Percentiles rank a stretch among this genome's conserved stretches.
Evolutionary conservation across 1,140 invertebrate species (phyloP).

Genomic region (Pogonomyrmex barbatus): DNA sequence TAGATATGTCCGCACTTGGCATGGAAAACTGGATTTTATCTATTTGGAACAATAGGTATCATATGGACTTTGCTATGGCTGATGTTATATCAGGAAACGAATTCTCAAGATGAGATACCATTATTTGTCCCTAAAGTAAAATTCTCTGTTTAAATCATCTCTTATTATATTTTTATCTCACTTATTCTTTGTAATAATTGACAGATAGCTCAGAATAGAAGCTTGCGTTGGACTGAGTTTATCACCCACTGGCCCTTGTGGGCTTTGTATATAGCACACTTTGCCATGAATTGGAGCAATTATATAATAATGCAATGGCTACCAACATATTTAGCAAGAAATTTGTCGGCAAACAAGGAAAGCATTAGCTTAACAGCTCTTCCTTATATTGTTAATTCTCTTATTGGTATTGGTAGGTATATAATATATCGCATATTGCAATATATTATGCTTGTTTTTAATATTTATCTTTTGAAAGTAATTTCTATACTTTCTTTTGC

Average conservation of each 20-base stretch:
- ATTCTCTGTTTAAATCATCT: not conserved
- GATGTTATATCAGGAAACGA: conserved; percentile 88
- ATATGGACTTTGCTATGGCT: conserved; percentile 91
- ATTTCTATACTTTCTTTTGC: conserved; percentile 55
- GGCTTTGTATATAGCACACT: conserved; percentile 93
- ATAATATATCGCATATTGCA: conserved; percentile 1
- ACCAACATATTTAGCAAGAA: conserved; percentile 90
- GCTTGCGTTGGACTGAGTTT: conserved; percentile 89
- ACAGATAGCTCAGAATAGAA: conserved; percentile 87
- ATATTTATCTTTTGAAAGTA: conserved; percentile 27
- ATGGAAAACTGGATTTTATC: conserved; percentile 91
- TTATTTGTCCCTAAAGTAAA: conserved; percentile 89
- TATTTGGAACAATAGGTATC: conserved; percentile 91
- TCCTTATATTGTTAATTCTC: conserved; percentile 92
- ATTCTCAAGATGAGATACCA: conserved; percentile 89
- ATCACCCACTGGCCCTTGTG: conserved; percentile 91
- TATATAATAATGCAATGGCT: conserved; percentile 95
- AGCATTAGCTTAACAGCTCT: conserved; percentile 92
- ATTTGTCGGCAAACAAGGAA: conserved; percentile 90
- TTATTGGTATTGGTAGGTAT: conserved; percentile 90
- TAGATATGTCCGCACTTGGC: conserved; percentile 88
- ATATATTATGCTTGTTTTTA: not conserved
- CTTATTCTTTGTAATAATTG: conserved; percentile 27
- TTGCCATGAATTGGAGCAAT: conserved; percentile 94
- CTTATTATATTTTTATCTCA: not conserved